Evolutionary conservation across 1,140 invertebrate genomes (phyloP).

Genomic region (Drosophila sucinea): DNA sequence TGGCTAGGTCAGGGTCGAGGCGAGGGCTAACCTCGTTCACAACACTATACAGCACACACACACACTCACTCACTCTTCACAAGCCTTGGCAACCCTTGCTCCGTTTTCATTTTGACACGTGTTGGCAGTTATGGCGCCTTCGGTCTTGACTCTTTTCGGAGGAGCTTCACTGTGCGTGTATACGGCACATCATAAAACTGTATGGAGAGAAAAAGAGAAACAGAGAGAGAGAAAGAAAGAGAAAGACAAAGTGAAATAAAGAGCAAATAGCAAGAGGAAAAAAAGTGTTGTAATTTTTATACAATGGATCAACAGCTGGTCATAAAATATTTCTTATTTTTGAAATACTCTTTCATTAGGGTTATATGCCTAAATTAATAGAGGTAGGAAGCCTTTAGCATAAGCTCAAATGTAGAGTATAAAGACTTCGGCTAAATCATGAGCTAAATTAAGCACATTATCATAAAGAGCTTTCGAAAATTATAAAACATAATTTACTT

Average conservation of each 20-base stretch:
- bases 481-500: conserved; percentile 4
- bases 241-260: neutral
- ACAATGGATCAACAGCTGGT: conserved; percentile 6
- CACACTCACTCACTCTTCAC: neutral
- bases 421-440: no score
- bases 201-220: neutral
- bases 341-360: neutral
- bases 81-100: conserved; percentile 28
- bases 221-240: neutral
- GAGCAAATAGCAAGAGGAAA: neutral
- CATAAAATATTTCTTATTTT: neutral
- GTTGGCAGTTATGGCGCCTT: conserved; percentile 75
- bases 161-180: conserved; percentile 44
- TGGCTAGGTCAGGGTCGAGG: conserved; percentile 73
- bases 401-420: no score
- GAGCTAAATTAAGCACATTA: neutral
- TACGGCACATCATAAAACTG: conserved; percentile 63
- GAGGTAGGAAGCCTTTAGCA: no score
- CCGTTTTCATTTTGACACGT: conserved; percentile 69
- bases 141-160: conserved; percentile 31
- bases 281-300: conserved; percentile 11
- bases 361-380: no score
- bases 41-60: neutral
- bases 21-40: conserved; percentile 13
- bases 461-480: conserved; percentile 7